Conservation (phyloP, 2,888 invertebrate genomes). For the Euplagia quadripunctaria region DNA sequence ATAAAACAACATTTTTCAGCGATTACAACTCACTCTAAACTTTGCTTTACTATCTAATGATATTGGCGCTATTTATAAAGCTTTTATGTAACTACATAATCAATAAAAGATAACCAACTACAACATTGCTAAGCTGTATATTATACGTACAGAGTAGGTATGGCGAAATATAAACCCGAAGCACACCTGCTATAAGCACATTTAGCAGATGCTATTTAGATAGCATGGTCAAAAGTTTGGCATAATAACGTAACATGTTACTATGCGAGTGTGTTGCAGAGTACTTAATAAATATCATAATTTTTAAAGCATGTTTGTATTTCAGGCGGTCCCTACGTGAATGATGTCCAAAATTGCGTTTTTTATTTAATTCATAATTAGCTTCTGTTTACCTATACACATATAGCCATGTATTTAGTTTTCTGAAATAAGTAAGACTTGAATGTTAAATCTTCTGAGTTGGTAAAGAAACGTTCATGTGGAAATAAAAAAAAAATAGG, state of each 20-base stretch:
- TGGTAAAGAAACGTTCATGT: too few species aligned
- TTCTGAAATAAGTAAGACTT: too few species aligned
- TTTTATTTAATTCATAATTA: too few species aligned
- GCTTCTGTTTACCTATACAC: too few species aligned
- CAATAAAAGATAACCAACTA: slow-evolving; percentile 48
- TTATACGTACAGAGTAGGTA: slow-evolving; percentile 37
- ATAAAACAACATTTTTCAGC: slow-evolving; percentile 78
- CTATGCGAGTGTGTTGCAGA: not conserved
- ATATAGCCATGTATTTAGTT: too few species aligned
- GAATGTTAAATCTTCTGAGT: too few species aligned
- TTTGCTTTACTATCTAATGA: slow-evolving; percentile 62
- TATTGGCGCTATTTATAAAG: slow-evolving; percentile 75
- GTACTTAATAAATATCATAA: not conserved
- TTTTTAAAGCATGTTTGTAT: slow-evolving; percentile 1
- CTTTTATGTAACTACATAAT: slow-evolving; percentile 52
- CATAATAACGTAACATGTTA: not conserved
- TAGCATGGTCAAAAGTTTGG: not conserved
- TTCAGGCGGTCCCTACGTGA: not conserved
- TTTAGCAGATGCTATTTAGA: not conserved
- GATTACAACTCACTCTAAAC: slow-evolving; percentile 73
- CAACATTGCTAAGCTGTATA: slow-evolving; percentile 44
- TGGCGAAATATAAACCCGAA: slow-evolving; percentile 33
- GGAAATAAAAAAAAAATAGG: too few species aligned
- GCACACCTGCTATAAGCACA: slow-evolving; percentile 1
- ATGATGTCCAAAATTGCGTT: too few species aligned